Percentiles rank a stretch among this genome's conserved stretches.
phyloP scores from a whole-genome alignment of 2,797 vertebrate genomes.

The Fistularia tabacaria region DNA sequence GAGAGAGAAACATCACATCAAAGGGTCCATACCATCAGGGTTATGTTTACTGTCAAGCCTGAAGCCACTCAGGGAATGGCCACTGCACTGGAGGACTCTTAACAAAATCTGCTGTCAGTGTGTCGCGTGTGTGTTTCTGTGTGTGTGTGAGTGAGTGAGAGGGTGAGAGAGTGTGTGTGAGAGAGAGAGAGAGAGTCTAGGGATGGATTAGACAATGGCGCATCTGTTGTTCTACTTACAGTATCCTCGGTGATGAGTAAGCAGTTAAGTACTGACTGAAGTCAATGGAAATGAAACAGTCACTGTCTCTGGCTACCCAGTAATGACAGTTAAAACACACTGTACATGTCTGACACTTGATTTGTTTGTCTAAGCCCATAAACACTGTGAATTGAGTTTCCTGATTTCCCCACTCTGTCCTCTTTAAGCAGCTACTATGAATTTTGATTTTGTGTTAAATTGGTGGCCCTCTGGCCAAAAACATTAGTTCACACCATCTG shows the following conservation, averaged over 20 bases:
- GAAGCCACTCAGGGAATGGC: no score
- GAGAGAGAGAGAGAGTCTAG: slow-evolving; percentile 4
- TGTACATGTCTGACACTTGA: slow-evolving; percentile 7
- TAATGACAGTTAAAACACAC: slow-evolving; percentile 22
- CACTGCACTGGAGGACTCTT: no score
- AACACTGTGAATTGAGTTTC: no score
- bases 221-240: slow-evolving; percentile 31
- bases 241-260: slow-evolving; percentile 33
- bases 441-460: no score
- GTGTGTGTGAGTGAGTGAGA: slow-evolving; percentile 4
- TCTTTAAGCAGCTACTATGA: no score
- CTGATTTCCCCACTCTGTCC: no score
- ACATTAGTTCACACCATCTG: no score
- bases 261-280: slow-evolving; percentile 27
- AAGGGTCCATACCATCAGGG: no score
- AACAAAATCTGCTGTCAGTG: not conserved
- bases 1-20: no score
- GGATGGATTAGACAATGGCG: slow-evolving; percentile 4
- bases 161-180: slow-evolving; percentile 2
- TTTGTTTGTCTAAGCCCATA: no score
- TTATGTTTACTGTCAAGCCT: no score
- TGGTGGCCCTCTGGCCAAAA: no score
- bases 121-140: slow-evolving; percentile 8
- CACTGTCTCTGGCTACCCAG: slow-evolving; percentile 30
- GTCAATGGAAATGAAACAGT: slow-evolving; percentile 24